Conservation (phyloP, 2,797 vertebrate genomes). For the Eulemur rubriventer region DNA sequence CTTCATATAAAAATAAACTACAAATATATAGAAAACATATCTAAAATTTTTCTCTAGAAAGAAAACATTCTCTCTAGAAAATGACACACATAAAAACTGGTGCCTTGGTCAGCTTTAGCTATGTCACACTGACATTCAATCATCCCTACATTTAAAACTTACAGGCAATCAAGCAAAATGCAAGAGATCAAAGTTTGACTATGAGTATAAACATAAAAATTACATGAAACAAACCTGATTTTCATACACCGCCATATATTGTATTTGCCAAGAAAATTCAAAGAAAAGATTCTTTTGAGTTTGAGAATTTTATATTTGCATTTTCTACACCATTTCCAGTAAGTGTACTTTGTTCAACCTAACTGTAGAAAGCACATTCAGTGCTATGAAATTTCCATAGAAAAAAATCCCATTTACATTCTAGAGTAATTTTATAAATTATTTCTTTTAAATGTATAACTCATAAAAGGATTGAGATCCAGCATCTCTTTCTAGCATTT, state of each 20-base stretch:
- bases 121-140: not conserved
- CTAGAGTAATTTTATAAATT: not conserved
- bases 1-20: not conserved
- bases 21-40: not conserved
- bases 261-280: not conserved
- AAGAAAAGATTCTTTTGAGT: not conserved
- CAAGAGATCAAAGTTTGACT: not conserved
- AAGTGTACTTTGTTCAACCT: not conserved
- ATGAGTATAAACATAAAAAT: not conserved
- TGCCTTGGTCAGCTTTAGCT: not conserved
- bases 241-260: not conserved
- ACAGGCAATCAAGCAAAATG: not conserved
- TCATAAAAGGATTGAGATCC: not conserved
- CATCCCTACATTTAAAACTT: not conserved
- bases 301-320: not conserved
- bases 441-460: not conserved
- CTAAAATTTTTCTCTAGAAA: not conserved
- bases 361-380: conserved; percentile 21
- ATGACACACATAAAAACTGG: not conserved
- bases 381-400: not conserved
- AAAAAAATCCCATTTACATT: not conserved
- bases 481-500: not conserved
- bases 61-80: not conserved
- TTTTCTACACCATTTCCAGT: not conserved
- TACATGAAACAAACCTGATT: not conserved